Evolutionary conservation across 2,888 invertebrate genomes (phyloP).

Genomic region (Diplazon laetatorius): DNA sequence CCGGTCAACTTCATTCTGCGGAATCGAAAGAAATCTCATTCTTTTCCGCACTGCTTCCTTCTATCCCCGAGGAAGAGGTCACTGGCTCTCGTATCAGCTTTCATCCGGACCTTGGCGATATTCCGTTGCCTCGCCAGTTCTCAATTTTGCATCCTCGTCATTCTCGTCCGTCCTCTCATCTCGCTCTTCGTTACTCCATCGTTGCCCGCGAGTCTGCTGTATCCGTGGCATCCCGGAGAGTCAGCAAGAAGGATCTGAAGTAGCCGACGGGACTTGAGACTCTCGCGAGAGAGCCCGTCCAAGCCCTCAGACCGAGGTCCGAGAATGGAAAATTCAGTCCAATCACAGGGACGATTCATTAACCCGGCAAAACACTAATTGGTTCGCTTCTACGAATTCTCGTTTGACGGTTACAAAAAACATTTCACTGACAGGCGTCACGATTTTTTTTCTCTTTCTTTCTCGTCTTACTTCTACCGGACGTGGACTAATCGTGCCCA

Average conservation of each 20-base stretch:
- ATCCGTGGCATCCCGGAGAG: conserved; percentile 8
- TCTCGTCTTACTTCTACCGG: not conserved
- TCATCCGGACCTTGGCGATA: conserved; percentile 1
- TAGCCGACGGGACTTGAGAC: conserved; percentile 28
- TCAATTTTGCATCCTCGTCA: not conserved
- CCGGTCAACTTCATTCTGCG: not conserved
- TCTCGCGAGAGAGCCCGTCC: conserved; percentile 12
- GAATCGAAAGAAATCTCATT: not conserved
- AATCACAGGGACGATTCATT: conserved; percentile 75
- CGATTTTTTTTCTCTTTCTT: conserved; percentile 10
- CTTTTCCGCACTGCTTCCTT: conserved; percentile 4
- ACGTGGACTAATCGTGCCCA: too few relatives aligned
- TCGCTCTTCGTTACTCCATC: not conserved
- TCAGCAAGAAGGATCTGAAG: conserved; percentile 29
- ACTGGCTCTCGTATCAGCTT: conserved; percentile 9
- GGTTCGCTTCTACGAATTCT: conserved; percentile 74
- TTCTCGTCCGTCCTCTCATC: not conserved
- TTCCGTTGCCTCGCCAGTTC: not conserved
- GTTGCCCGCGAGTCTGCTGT: conserved; percentile 34
- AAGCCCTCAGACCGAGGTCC: conserved; percentile 18
- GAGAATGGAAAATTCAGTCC: conserved; percentile 40
- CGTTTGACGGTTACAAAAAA: conserved; percentile 16
- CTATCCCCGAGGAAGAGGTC: not conserved
- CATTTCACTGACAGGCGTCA: conserved; percentile 4
- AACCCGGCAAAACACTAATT: conserved; percentile 77